phyloP scores from a whole-genome alignment of 1,140 invertebrate genomes.

The Lasioglossum albipes region DNA sequence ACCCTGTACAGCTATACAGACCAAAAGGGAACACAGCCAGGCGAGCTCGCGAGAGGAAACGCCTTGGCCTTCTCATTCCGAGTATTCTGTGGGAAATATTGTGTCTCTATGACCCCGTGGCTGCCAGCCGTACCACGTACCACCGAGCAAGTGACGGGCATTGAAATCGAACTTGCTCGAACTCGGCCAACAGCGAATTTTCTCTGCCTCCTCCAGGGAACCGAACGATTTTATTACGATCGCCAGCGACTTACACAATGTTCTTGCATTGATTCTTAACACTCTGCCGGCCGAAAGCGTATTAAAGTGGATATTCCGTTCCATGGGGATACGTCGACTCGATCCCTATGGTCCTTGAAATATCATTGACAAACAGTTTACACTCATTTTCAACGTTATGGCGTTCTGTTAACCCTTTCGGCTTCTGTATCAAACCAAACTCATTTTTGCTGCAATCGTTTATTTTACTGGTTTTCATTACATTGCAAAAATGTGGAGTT shows the following conservation, averaged over 20 bases:
- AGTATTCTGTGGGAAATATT: slow-evolving; percentile 52
- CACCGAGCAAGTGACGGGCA: not conserved
- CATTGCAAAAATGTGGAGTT: too few relatives aligned
- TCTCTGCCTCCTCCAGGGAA: not conserved
- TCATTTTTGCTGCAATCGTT: too few relatives aligned
- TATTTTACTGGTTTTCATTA: too few relatives aligned
- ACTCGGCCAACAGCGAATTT: slow-evolving; percentile 11
- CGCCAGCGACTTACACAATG: not conserved
- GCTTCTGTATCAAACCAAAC: too few relatives aligned
- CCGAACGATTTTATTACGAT: slow-evolving; percentile 10
- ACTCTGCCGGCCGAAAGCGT: not conserved
- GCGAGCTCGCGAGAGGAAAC: slow-evolving; percentile 48
- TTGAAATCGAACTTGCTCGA: slow-evolving; percentile 30
- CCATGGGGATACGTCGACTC: too few relatives aligned
- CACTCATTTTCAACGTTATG: too few relatives aligned
- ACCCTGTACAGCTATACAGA: slow-evolving; percentile 33
- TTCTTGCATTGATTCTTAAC: not conserved
- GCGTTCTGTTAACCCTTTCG: too few relatives aligned
- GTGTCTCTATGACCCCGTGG: slow-evolving; percentile 29
- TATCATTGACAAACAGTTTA: too few relatives aligned
- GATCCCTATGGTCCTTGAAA: too few relatives aligned
- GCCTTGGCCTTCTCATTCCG: slow-evolving; percentile 56
- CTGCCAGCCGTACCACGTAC: not conserved
- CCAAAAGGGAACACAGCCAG: slow-evolving; percentile 51
- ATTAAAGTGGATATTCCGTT: too few relatives aligned